These are phyloP conservation scores for Cheilinus undulatus DNA, from an alignment of 2,113 vertebrate species.

Conservation along the genomic window DNA sequence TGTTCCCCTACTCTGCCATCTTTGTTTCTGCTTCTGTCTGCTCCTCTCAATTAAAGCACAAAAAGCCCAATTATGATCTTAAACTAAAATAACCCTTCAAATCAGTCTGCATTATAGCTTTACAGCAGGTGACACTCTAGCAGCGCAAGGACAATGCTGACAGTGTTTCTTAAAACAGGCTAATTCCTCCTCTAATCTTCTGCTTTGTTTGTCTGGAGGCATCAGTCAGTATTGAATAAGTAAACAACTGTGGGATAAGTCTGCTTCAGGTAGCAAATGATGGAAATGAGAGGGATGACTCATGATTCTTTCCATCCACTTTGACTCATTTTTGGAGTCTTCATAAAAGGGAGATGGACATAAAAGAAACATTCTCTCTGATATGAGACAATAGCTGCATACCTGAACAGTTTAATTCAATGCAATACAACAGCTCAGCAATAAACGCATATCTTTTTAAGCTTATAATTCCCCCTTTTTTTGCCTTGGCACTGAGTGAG, in stretches of 20 bases:
- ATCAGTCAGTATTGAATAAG: constrained; percentile 40
- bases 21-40: too few species aligned
- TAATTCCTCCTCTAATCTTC: constrained; percentile 52
- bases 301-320: neutral
- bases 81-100: too few species aligned
- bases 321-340: constrained; percentile 20
- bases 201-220: constrained; percentile 31
- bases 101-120: neutral
- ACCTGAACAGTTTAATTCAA: constrained; percentile 3
- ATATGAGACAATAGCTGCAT: neutral
- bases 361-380: neutral
- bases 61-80: too few species aligned
- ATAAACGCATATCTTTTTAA: neutral
- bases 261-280: constrained; percentile 35
- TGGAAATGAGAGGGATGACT: constrained; percentile 29
- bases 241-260: constrained; percentile 47
- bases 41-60: too few species aligned
- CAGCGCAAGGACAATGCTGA: constrained; percentile 17
- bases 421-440: neutral
- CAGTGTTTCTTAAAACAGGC: constrained; percentile 8
- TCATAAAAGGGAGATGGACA: neutral
- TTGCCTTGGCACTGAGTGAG: neutral
- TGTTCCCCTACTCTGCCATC: too few species aligned
- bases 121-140: neutral
- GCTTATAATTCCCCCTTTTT: neutral